These are phyloP conservation scores for Heteronetta atricapilla DNA, from an alignment of 2,113 vertebrate genomes.

Conservation along the genomic window DNA sequence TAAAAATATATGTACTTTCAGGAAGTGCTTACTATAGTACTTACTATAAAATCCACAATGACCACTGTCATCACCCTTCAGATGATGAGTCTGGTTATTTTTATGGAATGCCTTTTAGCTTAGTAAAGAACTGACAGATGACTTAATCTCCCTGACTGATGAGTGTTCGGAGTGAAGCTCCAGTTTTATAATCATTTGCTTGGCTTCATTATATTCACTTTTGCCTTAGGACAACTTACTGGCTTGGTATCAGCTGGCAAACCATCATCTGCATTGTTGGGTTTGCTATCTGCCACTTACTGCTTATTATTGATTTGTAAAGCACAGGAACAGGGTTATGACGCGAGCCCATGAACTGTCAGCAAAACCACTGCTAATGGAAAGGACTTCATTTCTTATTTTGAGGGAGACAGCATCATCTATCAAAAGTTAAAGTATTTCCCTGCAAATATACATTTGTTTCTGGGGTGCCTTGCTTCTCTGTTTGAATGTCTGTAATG, in stretches of 20 bases:
- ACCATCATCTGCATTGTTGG: background rate
- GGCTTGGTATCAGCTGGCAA: constrained; percentile 46
- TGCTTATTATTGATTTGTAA: constrained; percentile 54
- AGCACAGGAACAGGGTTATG: constrained; percentile 80
- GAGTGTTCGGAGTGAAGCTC: constrained; percentile 28
- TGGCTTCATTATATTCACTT: constrained; percentile 54
- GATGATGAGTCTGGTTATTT: constrained; percentile 81
- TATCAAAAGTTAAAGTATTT: constrained; percentile 71
- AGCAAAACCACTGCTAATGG: constrained; percentile 75
- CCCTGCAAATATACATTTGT: background rate
- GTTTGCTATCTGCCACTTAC: background rate
- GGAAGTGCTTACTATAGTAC: constrained; percentile 85
- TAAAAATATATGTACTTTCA: constrained; percentile 21
- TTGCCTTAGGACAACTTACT: constrained; percentile 27
- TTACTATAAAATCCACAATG: constrained; percentile 73
- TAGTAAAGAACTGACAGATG: constrained; percentile 76
- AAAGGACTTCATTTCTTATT: constrained; percentile 52
- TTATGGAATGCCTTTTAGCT: constrained; percentile 78
- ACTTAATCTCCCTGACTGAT: constrained; percentile 26
- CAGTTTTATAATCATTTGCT: background rate
- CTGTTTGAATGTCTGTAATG: background rate
- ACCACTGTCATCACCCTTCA: constrained; percentile 85
- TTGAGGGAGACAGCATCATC: constrained; percentile 73
- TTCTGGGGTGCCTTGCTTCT: background rate
- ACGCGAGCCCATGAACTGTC: constrained; percentile 78